Evolutionary conservation across 2,888 invertebrate species (phyloP), one percentile per base, ranked within the genome.

Genomic region (Heliconius ethilla): DNA sequence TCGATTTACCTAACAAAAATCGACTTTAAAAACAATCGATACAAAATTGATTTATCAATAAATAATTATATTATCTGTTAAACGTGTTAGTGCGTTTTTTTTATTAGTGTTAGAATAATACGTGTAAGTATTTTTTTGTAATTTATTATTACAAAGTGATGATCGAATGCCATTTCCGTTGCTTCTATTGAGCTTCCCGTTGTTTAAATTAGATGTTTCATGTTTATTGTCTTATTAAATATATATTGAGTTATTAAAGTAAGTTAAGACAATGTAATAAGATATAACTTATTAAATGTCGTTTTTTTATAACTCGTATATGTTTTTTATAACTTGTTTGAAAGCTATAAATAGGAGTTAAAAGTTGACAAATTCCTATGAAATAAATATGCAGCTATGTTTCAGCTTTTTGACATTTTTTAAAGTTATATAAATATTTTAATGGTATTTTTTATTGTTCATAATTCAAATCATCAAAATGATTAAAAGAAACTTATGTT

Each of bases 171-270:
- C 92, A 92, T 92, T 88, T 85, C 86, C 80, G 69, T 86, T 90
- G 92, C 90, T 90, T 91, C 86, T 91, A 89, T 89, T 90, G 89
- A 91, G 90, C 91, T 85, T 85, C 83, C 84, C 84, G 87, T 90
- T 89, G 84, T 84, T 86, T 84, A 83, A 33, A 72, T 5, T 59
- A 72, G 55, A 29, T 82, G 79, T 63, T 74, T 65, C 59, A 15
- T 62, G 37, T 37, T 37, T 27, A 72, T 65, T 65, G 18, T 65
- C 27, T 25, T 74, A 67, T 73, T 74, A 22, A 66, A 22, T 67
- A 67, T 37, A 67, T 37, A 67, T 37, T 33, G 67, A 67, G 67
- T 67, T 67, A 67, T 67, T 67, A 37, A 66, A 67, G 37, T 67
- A 67, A 67, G n/a, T n/a, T n/a, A 59, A n/a, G 11, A 59, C 10